phyloP scores from a whole-genome alignment of 2,797 vertebrate species.

The Paedocypris micromegethes region DNA sequence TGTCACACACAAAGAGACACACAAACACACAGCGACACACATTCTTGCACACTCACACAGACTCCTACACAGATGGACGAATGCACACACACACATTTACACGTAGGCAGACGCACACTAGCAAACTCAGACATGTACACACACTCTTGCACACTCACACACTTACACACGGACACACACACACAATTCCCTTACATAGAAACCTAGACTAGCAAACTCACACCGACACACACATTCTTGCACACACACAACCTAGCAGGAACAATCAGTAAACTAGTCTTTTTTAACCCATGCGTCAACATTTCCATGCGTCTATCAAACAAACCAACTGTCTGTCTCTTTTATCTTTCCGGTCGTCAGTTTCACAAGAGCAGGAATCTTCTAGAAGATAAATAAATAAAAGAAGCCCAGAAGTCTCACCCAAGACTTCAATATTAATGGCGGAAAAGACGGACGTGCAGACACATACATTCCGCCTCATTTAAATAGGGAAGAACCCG shows the following conservation, averaged over 20 bases:
- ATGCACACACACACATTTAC: too few relatives aligned
- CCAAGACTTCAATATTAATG: slow-evolving; percentile 45
- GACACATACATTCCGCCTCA: neutral
- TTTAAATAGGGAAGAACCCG: neutral
- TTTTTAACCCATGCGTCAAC: slow-evolving; percentile 81
- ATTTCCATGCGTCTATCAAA: slow-evolving; percentile 80
- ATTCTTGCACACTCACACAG: slow-evolving; percentile 11
- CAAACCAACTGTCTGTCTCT: slow-evolving; percentile 70
- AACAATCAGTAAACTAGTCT: slow-evolving; percentile 75
- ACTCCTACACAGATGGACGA: neutral
- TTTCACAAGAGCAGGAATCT: slow-evolving; percentile 78
- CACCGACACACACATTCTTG: slow-evolving; percentile 30
- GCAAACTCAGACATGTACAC: slow-evolving; percentile 31
- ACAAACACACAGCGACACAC: slow-evolving; percentile 34
- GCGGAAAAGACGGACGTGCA: slow-evolving; percentile 12
- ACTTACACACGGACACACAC: too few relatives aligned
- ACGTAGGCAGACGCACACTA: neutral
- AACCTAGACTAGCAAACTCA: too few relatives aligned
- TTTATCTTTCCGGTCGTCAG: slow-evolving; percentile 68
- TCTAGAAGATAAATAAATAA: slow-evolving; percentile 62
- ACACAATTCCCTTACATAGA: too few relatives aligned
- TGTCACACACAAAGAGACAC: slow-evolving; percentile 1
- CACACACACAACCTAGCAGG: slow-evolving; percentile 40
- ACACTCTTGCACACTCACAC: slow-evolving; percentile 35
- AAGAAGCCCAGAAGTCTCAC: slow-evolving; percentile 63